These are phyloP conservation scores for Hormaphis cornu DNA, from an alignment of 1,140 invertebrate genomes.

Conservation along the genomic window DNA sequence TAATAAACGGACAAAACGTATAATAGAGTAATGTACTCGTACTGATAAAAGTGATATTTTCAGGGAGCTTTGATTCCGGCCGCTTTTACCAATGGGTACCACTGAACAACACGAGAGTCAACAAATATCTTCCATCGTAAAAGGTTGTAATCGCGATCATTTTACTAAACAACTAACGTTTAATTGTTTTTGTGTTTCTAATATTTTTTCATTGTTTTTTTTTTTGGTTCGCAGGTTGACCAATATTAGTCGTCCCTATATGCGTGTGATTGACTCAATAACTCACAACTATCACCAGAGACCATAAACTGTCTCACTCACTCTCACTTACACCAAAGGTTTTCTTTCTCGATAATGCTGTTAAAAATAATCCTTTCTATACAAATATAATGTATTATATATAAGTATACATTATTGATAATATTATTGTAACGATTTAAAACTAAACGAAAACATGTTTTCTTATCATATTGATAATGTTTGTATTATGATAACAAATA, in stretches of 20 bases:
- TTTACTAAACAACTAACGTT: not conserved
- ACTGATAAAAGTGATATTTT: constrained; percentile 40
- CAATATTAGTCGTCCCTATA: constrained; percentile 23
- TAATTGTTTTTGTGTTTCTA: not conserved
- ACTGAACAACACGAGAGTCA: constrained; percentile 40
- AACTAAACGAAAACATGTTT: constrained; percentile 18
- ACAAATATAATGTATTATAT: too few relatives aligned
- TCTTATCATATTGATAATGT: constrained; percentile 27
- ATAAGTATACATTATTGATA: too few relatives aligned
- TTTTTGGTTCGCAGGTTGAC: not conserved
- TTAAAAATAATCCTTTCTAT: constrained; percentile 30
- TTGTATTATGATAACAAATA: constrained; percentile 32
- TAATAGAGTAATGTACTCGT: too few relatives aligned
- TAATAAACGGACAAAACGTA: too few relatives aligned
- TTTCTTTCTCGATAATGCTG: constrained; percentile 30
- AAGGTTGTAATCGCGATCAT: not conserved
- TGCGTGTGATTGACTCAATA: constrained; percentile 23
- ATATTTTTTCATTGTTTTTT: not conserved
- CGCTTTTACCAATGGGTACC: constrained; percentile 49
- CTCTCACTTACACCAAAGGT: constrained; percentile 32
- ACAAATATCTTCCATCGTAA: constrained; percentile 30
- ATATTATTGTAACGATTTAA: constrained; percentile 18
- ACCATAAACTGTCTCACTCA: constrained; percentile 23
- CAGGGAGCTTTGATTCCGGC: constrained; percentile 49
- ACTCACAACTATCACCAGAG: constrained; percentile 29